Conservation (phyloP, 30 jellyfish, hydroid and myxozoan species). For the Nemopilema nomurai region DNA sequence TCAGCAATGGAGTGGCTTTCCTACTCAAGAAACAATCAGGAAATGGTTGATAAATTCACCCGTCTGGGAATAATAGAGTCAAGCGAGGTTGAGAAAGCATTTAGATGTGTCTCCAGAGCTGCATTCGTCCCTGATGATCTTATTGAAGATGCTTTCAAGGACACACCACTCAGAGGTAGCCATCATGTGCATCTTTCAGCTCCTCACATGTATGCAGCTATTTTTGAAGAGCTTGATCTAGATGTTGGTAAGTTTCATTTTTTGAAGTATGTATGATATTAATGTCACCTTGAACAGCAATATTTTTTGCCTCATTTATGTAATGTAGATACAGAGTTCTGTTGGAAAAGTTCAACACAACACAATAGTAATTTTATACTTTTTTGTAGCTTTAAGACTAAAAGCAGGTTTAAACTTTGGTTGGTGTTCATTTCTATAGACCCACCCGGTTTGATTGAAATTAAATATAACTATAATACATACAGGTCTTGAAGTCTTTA, state of each 20-base stretch:
- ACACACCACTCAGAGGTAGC: slow-evolving; percentile 90
- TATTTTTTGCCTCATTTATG: too few relatives aligned
- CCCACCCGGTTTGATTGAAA: too few relatives aligned
- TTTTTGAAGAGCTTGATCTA: slow-evolving; percentile 89
- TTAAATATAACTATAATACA: too few relatives aligned
- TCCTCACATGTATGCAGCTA: slow-evolving; percentile 97
- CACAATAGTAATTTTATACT: neutral
- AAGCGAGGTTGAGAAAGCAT: slow-evolving; percentile 91
- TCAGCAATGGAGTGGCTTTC: slow-evolving; percentile 74
- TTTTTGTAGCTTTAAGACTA: neutral
- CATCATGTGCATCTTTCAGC: slow-evolving; percentile 97
- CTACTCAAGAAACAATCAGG: slow-evolving; percentile 63
- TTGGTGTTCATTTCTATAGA: too few relatives aligned
- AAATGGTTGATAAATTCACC: slow-evolving; percentile 93
- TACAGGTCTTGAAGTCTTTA: too few relatives aligned
- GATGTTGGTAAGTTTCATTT: slow-evolving; percentile 80
- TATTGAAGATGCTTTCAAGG: slow-evolving; percentile 82
- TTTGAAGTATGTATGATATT: neutral
- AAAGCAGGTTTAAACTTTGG: too few relatives aligned
- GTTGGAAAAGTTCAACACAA: too few relatives aligned
- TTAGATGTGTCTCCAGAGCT: slow-evolving; percentile 97
- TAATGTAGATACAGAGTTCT: too few relatives aligned
- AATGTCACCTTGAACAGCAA: neutral
- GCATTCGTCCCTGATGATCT: slow-evolving; percentile 92
- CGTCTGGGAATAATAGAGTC: slow-evolving; percentile 85